Base-by-base conservation (phyloP, 2,797 vertebrate genomes). In the Falco novaeseelandiae region DNA sequence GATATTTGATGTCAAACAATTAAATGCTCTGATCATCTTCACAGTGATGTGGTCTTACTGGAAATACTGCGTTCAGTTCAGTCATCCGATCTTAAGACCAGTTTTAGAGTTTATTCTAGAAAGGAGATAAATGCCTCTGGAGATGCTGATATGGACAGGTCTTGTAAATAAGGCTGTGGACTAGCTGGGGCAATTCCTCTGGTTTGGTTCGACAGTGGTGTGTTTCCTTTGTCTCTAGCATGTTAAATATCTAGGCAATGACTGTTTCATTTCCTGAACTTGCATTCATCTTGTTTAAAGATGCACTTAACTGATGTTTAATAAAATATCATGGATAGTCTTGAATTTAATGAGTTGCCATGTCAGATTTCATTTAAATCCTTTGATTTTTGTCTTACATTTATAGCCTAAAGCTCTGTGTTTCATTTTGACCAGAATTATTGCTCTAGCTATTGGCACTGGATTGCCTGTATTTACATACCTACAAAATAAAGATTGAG, bases 251-350 rank as follows among this genome's bases (percentile, higher is more conserved):
- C 80, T 42, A 63, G n/a, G 44, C 62, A 92, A 76, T 84, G 91
- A 63, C 40, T 48, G 61, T 97, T 93, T 96, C 48, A 93, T 97
- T 91, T 95, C 94, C 96, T 96, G 87, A 89, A 54, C 81, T 95
- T 84, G 26, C 52, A 86, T 93, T 94, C 44, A 13, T 92, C 79
- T 88, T 87, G 42, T 66, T 82, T 89, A 92, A 95, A 62, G 84
- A 94, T 88, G 55, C 73, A 86, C 54, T 95, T 96, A 95, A 93
- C n/a, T 42, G 44, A 91, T 88, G 38, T 88, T 77, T 95, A 83
- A 94, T 42, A 52, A 90, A 85, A 77, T 92, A 90, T 81, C 29
- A 16, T 27, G 83, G 72, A 74, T 71, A 71, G 61, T 80, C 72
- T 59, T 79, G 29, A 95, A 82, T 96, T 96, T 95, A 87, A 89